phyloP scores from a whole-genome alignment of 2,113 vertebrate genomes.

The Brienomyrus longianalis region DNA sequence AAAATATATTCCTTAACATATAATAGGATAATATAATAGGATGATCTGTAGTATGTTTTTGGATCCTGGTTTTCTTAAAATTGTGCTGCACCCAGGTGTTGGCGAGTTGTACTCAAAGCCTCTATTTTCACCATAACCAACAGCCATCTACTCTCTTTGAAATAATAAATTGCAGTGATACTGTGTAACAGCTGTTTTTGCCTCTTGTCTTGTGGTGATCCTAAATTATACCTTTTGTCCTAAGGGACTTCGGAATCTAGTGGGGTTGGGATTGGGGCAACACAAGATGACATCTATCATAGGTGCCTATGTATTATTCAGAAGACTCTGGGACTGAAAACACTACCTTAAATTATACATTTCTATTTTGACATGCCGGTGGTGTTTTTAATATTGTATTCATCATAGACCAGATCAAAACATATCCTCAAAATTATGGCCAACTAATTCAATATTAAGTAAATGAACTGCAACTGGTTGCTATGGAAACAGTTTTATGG shows the following conservation, averaged over 20 bases:
- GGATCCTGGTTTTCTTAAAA: background rate
- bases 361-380: background rate
- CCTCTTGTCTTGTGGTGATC: background rate
- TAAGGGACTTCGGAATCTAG: background rate
- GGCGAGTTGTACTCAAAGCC: background rate
- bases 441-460: background rate
- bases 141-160: background rate
- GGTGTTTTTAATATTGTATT: background rate
- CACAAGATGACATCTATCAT: background rate
- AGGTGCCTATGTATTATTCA: background rate
- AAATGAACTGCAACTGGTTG: background rate
- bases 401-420: background rate
- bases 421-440: background rate
- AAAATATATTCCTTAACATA: background rate
- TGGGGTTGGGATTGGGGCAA: background rate
- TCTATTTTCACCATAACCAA: background rate
- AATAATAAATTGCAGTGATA: background rate
- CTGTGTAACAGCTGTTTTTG: background rate
- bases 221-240: background rate
- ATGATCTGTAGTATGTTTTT: background rate
- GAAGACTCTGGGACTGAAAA: background rate
- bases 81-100: background rate
- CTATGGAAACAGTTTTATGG: background rate
- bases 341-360: background rate
- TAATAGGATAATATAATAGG: background rate